phyloP scores from a whole-genome alignment of 2,888 invertebrate species.

The Mycogona germanica region DNA sequence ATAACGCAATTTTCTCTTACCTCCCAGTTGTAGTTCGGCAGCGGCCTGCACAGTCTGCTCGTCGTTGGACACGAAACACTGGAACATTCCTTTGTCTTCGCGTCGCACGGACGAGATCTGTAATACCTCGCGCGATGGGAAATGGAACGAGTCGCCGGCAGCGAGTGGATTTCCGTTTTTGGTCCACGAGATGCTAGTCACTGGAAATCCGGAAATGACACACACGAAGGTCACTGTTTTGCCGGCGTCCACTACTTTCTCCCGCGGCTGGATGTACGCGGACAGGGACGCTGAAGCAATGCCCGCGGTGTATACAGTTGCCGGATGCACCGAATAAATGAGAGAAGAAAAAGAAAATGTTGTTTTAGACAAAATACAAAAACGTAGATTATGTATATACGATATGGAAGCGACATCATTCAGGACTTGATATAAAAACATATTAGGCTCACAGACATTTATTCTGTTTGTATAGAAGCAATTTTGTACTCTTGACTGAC shows the following conservation, averaged over 20 bases:
- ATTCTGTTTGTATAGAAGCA: too few relatives aligned
- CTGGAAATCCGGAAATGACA: constrained; percentile 47
- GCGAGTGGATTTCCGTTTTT: constrained; percentile 74
- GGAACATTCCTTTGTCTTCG: constrained; percentile 34
- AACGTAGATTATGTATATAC: too few relatives aligned
- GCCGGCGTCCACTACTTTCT: constrained; percentile 29
- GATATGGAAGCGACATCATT: too few relatives aligned
- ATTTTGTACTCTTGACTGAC: too few relatives aligned
- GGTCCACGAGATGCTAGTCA: constrained; percentile 81
- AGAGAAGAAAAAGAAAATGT: too few relatives aligned
- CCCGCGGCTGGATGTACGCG: constrained; percentile 17
- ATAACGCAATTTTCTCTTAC: constrained; percentile 16
- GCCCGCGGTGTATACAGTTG: too few relatives aligned
- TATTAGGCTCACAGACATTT: too few relatives aligned
- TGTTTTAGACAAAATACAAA: too few relatives aligned
- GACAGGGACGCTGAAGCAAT: constrained; percentile 14
- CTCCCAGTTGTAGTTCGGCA: constrained; percentile 20
- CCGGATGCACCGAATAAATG: too few relatives aligned
- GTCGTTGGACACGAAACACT: constrained; percentile 28
- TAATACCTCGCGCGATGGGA: constrained; percentile 23
- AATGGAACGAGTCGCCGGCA: constrained; percentile 5
- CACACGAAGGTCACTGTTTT: constrained; percentile 32
- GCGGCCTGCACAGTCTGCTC: constrained; percentile 20
- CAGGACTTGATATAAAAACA: too few relatives aligned
- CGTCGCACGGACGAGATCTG: constrained; percentile 28